Evolutionary conservation across 2,113 vertebrate species (phyloP).

Genomic region (Oxyura jamaicensis): DNA sequence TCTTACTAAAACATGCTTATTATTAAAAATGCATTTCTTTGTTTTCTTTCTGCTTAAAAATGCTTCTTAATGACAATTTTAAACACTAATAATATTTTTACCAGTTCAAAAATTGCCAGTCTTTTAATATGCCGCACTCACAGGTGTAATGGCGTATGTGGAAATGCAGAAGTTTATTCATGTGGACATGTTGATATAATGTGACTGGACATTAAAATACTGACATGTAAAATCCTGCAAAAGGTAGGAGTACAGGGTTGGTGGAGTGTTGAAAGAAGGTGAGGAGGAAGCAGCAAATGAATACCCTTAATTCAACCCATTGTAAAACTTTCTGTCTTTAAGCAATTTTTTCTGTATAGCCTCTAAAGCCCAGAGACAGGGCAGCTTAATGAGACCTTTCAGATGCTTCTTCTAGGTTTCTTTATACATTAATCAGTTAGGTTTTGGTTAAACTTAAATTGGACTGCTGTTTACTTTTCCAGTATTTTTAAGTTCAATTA

Average conservation of each 20-base stretch:
- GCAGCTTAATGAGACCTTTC: too few species aligned
- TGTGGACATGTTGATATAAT: neutral
- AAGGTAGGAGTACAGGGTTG: neutral
- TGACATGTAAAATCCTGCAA: neutral
- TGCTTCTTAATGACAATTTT: neutral
- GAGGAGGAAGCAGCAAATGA: neutral
- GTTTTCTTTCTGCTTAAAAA: neutral
- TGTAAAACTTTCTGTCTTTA: neutral
- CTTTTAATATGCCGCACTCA: neutral
- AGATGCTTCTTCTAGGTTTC: neutral
- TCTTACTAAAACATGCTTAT: neutral
- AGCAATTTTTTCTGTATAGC: neutral
- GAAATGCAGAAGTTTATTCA: neutral
- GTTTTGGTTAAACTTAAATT: neutral
- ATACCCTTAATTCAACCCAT: neutral
- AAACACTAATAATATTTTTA: neutral
- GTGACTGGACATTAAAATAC: neutral
- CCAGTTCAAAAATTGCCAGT: neutral
- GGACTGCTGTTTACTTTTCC: neutral
- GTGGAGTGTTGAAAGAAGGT: neutral
- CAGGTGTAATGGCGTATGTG: neutral
- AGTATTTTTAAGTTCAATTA: neutral
- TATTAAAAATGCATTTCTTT: neutral
- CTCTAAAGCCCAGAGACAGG: neutral
- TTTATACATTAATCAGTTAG: neutral